Percentiles rank a stretch among this genome's conserved stretches.
phyloP scores from a whole-genome alignment of 2,888 invertebrate species.

The Ceriagrion tenellum region DNA sequence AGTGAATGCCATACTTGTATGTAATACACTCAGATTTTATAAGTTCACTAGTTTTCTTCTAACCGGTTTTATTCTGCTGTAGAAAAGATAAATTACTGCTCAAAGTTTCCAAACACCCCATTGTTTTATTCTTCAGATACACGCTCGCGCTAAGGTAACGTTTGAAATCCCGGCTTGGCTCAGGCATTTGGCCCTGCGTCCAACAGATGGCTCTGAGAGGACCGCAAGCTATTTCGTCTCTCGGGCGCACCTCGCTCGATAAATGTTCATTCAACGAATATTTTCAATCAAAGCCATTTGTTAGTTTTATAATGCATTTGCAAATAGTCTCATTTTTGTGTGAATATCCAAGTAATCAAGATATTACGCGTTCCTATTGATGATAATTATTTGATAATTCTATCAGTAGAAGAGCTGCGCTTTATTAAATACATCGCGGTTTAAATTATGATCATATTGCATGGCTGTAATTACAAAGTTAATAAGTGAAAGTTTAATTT shows the following conservation, averaged over 20 bases:
- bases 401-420: not conserved
- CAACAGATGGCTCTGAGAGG: constrained; percentile 14
- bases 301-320: not conserved
- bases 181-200: not conserved
- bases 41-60: too few relatives aligned
- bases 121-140: too few relatives aligned
- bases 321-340: not conserved
- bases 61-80: too few relatives aligned
- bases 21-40: too few relatives aligned
- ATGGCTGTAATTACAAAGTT: not conserved
- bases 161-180: not conserved
- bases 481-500: not conserved
- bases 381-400: not conserved
- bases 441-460: not conserved
- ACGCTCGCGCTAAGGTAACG: not conserved
- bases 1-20: too few relatives aligned
- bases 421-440: not conserved
- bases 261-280: not conserved
- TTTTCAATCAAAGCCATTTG: not conserved
- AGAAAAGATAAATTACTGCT: too few relatives aligned
- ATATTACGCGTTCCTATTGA: not conserved
- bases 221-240: not conserved
- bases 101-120: too few relatives aligned
- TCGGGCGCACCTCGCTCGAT: not conserved
- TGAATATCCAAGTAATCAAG: not conserved